A percentile compares a stretch with the other conserved stretches of the same genome.
Conservation (phyloP, 2,113 vertebrate genomes). For the Labrus mixtus region DNA sequence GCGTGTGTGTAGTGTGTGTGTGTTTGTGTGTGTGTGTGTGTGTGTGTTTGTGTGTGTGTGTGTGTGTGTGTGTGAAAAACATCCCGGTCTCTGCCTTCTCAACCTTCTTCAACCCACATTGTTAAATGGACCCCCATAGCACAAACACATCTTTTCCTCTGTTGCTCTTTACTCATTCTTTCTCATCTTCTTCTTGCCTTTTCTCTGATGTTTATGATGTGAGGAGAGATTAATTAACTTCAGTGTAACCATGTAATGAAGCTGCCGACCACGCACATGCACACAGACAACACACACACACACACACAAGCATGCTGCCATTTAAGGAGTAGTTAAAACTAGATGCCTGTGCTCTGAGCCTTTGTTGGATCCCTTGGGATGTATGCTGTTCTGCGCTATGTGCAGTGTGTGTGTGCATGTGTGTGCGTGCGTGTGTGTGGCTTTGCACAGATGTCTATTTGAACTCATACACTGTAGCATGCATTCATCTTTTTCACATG, state of each 20-base stretch:
- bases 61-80: not conserved
- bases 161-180: constrained; percentile 40
- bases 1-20: not conserved
- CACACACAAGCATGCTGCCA: constrained; percentile 7
- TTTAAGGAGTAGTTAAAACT: constrained; percentile 42
- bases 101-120: constrained; percentile 9
- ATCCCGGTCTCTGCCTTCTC: constrained; percentile 8
- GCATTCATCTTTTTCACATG: constrained; percentile 26
- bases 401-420: constrained; percentile 11
- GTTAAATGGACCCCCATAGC: constrained; percentile 28
- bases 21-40: not conserved
- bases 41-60: constrained; percentile 9
- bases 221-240: constrained; percentile 58
- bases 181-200: constrained; percentile 50
- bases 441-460: constrained; percentile 2
- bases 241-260: constrained; percentile 37
- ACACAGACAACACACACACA: constrained; percentile 13
- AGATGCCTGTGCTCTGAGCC: not conserved
- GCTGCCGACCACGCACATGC: constrained; percentile 11
- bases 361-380: constrained; percentile 30
- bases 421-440: not conserved
- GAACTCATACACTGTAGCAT: constrained; percentile 1
- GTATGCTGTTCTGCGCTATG: no score
- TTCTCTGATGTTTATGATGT: constrained; percentile 44
- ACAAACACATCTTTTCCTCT: constrained; percentile 35